These are phyloP conservation scores for Enteromius argenteus DNA, from an alignment of 2,797 vertebrate genomes.

Conservation along the genomic window DNA sequence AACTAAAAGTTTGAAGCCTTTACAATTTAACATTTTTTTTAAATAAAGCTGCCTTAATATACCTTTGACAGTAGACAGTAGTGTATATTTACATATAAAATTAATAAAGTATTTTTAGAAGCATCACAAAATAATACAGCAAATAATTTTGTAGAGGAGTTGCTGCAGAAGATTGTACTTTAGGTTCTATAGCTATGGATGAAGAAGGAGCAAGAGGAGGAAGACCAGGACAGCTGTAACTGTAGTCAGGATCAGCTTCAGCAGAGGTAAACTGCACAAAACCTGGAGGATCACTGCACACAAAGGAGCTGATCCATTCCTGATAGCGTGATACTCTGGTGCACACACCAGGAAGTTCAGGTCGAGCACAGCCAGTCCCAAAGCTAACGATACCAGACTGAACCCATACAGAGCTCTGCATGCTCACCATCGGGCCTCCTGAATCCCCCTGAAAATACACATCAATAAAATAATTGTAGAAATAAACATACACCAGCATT, in stretches of 20 bases:
- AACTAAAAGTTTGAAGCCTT: not conserved
- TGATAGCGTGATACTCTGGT: constrained; percentile 72
- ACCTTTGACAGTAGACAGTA: not conserved
- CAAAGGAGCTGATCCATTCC: constrained; percentile 67
- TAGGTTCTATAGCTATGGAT: rapidly evolving
- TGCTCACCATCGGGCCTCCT: constrained; percentile 71
- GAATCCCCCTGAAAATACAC: constrained; percentile 64
- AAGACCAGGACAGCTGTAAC: constrained; percentile 55
- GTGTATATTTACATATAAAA: not conserved
- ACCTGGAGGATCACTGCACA: constrained; percentile 64
- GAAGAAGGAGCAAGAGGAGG: not conserved
- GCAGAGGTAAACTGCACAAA: constrained; percentile 67
- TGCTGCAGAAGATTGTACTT: not conserved
- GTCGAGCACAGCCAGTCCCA: constrained; percentile 68
- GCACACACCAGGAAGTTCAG: constrained; percentile 69
- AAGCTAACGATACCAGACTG: constrained; percentile 73
- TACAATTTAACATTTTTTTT: not conserved
- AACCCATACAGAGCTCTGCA: constrained; percentile 65
- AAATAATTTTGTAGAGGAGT: not conserved
- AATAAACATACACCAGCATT: not conserved
- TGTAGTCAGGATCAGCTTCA: constrained; percentile 64
- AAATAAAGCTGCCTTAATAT: not conserved
- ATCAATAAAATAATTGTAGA: not conserved
- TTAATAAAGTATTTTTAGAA: not conserved
- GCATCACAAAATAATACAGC: not conserved